These are phyloP conservation scores for Lasioglossum leucozonium DNA, from an alignment of 2,888 invertebrate species.

Conservation along the genomic window DNA sequence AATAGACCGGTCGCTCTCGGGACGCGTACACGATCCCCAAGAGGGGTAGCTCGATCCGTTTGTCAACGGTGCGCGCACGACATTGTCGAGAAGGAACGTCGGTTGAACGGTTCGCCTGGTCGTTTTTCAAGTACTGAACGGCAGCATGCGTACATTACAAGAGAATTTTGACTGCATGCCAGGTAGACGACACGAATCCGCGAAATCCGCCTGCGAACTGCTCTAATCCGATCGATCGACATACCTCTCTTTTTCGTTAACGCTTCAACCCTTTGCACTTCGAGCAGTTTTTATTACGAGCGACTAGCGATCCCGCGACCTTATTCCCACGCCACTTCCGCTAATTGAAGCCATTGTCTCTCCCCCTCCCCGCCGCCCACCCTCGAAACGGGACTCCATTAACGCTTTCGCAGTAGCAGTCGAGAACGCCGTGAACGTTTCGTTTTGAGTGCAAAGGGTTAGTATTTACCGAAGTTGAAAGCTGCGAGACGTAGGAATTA, in stretches of 20 bases:
- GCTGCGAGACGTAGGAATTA: background rate
- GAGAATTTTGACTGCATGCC: slow-evolving; percentile 51
- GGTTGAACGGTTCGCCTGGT: slow-evolving; percentile 52
- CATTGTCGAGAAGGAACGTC: slow-evolving; percentile 5
- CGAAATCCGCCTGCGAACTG: slow-evolving; percentile 11
- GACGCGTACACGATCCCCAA: background rate
- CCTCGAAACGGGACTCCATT: background rate
- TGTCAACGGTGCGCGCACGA: slow-evolving; percentile 5
- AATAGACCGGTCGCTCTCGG: slow-evolving; percentile 3
- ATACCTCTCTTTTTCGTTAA: background rate
- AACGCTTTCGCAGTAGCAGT: background rate
- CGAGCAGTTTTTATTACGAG: slow-evolving; percentile 8
- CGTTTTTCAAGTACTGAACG: slow-evolving; percentile 37
- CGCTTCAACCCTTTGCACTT: slow-evolving; percentile 12
- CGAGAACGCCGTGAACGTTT: background rate
- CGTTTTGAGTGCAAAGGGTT: slow-evolving; percentile 4
- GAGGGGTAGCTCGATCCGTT: background rate
- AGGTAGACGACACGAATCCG: slow-evolving; percentile 37
- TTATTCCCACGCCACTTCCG: background rate
- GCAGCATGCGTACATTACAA: slow-evolving; percentile 49
- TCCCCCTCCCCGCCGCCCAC: background rate
- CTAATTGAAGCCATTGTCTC: background rate
- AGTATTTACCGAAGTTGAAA: background rate
- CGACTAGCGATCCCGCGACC: background rate
- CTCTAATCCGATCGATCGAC: background rate